Evolutionary conservation across 2,888 invertebrate species (phyloP).

Genomic region (Tupiocoris notatus): DNA sequence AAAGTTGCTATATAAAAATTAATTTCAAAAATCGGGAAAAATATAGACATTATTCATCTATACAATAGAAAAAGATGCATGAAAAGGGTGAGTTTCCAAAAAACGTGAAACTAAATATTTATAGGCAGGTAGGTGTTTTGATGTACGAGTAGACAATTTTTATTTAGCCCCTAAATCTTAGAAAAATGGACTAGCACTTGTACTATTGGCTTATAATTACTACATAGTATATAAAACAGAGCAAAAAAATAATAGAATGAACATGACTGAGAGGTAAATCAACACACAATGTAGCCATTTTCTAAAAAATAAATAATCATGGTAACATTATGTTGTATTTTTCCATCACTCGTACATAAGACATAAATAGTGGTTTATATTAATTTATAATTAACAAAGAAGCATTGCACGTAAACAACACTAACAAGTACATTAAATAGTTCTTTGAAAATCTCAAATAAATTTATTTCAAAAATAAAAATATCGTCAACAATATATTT

Average conservation of each 20-base stretch:
- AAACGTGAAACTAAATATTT: background rate
- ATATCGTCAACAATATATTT: slow-evolving; percentile 48
- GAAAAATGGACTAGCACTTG: slow-evolving; percentile 38
- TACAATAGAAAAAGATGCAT: background rate
- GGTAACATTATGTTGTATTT: slow-evolving; percentile 48
- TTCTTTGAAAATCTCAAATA: slow-evolving; percentile 48
- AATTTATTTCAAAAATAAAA: slow-evolving; percentile 48
- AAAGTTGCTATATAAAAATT: background rate
- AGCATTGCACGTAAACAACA: slow-evolving; percentile 49
- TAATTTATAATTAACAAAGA: slow-evolving; percentile 48
- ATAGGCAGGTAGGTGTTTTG: background rate
- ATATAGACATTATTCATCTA: background rate
- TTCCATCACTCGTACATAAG: slow-evolving; percentile 46
- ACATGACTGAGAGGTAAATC: slow-evolving; percentile 36
- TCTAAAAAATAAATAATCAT: slow-evolving; percentile 46
- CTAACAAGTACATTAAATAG: slow-evolving; percentile 48
- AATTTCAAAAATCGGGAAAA: background rate
- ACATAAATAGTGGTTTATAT: slow-evolving; percentile 47
- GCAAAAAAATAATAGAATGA: slow-evolving; percentile 23
- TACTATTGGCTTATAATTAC: slow-evolving; percentile 27
- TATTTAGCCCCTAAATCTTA: slow-evolving; percentile 17
- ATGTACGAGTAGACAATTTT: background rate
- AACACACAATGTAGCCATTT: slow-evolving; percentile 37
- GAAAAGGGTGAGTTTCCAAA: background rate
- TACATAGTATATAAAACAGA: background rate